These are phyloP conservation scores for Candidula unifasciata DNA, from an alignment of 2,888 invertebrate genomes.

Conservation along the genomic window DNA sequence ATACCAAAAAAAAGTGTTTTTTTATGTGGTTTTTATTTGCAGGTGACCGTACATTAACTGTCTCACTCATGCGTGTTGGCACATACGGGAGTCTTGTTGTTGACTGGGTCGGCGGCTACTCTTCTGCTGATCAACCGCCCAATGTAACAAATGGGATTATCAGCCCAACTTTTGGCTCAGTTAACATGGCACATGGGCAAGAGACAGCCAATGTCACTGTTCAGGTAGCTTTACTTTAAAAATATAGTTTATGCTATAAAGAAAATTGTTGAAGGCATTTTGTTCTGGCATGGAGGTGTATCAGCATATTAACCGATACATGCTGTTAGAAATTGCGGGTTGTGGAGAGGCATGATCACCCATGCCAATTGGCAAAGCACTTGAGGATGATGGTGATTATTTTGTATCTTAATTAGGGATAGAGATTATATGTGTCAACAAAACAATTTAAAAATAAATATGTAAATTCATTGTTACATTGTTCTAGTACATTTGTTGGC, in stretches of 20 bases:
- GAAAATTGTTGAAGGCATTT: neutral
- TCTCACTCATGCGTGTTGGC: conserved; percentile 63
- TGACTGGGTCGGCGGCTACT: conserved; percentile 70
- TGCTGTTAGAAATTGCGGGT: too few species aligned
- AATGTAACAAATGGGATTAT: conserved; percentile 64
- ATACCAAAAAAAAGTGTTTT: too few species aligned
- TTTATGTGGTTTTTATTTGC: neutral
- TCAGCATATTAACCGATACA: too few species aligned
- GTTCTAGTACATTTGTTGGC: too few species aligned
- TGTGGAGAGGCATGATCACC: too few species aligned
- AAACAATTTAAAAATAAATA: too few species aligned
- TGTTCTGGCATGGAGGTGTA: too few species aligned
- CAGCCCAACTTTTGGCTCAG: conserved; percentile 62
- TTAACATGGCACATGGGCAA: conserved; percentile 68
- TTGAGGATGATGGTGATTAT: too few species aligned
- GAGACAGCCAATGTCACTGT: conserved; percentile 66
- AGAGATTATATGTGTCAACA: too few species aligned
- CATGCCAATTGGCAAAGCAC: too few species aligned
- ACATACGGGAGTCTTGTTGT: conserved; percentile 71
- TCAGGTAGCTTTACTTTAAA: conserved; percentile 61
- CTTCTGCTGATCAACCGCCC: conserved; percentile 58
- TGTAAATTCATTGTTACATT: too few species aligned
- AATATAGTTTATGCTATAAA: neutral
- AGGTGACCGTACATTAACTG: conserved; percentile 48
- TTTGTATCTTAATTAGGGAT: too few species aligned